phyloP scores from a whole-genome alignment of 2,113 vertebrate species.

The Sylvietta virens region DNA sequence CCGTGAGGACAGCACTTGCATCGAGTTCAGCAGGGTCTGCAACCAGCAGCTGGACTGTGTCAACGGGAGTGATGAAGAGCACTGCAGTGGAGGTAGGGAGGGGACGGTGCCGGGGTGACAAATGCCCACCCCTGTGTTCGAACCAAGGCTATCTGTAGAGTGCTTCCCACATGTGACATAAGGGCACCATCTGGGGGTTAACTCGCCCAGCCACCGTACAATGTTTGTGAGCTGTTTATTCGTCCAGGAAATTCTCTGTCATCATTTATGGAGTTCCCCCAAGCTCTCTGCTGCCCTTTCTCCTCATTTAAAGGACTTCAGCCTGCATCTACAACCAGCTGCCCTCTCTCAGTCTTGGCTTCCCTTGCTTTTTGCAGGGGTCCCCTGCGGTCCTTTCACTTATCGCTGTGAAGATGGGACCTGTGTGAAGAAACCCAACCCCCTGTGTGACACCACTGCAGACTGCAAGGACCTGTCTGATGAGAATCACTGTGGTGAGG shows the following conservation, averaged over 20 bases:
- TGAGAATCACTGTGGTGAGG: conserved; percentile 85
- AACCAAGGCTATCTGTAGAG: background rate
- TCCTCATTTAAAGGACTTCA: background rate
- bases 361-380: conserved; percentile 60
- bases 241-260: background rate
- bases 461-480: conserved; percentile 90
- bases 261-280: background rate
- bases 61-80: conserved; percentile 80
- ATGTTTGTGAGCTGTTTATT: background rate
- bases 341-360: background rate
- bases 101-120: background rate
- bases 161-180: background rate
- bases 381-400: conserved; percentile 83
- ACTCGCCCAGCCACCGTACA: background rate
- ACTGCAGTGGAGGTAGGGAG: conserved; percentile 80
- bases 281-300: background rate
- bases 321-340: background rate
- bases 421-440: conserved; percentile 90
- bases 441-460: conserved; percentile 77
- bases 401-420: conserved; percentile 86
- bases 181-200: background rate
- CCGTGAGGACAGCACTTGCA: conserved; percentile 83
- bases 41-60: conserved; percentile 81
- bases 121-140: accelerated
- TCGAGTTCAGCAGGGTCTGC: conserved; percentile 83